Conservation (phyloP, 2,888 invertebrate genomes). For the Parelbella ahira region DNA sequence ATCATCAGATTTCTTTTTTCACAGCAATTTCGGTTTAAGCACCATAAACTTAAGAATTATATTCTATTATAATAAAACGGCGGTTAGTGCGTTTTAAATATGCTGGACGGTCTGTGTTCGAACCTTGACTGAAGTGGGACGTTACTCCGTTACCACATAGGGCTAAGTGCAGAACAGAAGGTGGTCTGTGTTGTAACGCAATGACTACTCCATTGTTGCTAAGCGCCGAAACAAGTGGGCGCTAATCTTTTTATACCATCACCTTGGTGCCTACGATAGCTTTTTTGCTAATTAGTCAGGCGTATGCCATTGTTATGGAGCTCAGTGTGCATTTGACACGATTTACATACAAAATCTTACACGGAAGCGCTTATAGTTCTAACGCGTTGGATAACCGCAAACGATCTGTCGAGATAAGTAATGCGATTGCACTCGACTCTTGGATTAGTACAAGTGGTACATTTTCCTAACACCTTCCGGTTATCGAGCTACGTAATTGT, state of each 20-base stretch:
- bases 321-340: background rate
- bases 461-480: no score
- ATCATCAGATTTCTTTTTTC: conserved; percentile 47
- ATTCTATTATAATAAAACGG: conserved; percentile 23
- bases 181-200: conserved; percentile 52
- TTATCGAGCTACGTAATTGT: no score
- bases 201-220: conserved; percentile 44
- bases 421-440: no score
- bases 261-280: conserved; percentile 23
- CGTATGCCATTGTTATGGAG: conserved; percentile 10
- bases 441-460: no score
- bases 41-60: conserved; percentile 32
- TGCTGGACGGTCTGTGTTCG: conserved; percentile 50
- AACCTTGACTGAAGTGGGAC: conserved; percentile 76
- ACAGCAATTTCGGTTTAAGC: conserved; percentile 32
- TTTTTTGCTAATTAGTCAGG: conserved; percentile 15
- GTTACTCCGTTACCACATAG: conserved; percentile 68
- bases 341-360: conserved; percentile 9
- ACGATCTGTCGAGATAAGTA: no score
- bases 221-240: conserved; percentile 17
- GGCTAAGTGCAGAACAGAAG: conserved; percentile 69
- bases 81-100: conserved; percentile 35
- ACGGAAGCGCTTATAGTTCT: no score
- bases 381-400: no score
- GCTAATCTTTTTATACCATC: conserved; percentile 21